A percentile compares a stretch with the other conserved stretches of the same genome.
These are phyloP conservation scores for Nymphalis io DNA, from an alignment of 1,140 invertebrate genomes.

Conservation along the genomic window DNA sequence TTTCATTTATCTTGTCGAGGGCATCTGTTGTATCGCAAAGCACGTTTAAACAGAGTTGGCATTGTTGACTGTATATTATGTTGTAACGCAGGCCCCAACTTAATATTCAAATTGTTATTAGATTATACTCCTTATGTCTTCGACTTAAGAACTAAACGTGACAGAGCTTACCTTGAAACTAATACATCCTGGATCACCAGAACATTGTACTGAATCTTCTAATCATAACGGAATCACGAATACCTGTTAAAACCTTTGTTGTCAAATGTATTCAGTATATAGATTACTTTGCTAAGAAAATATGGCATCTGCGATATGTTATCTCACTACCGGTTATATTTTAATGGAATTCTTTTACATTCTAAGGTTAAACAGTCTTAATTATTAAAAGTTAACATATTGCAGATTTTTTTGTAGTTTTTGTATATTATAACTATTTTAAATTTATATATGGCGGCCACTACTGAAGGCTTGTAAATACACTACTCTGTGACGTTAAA, in stretches of 20 bases:
- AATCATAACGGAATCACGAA: conserved; percentile 56
- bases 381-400: not conserved
- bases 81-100: conserved; percentile 22
- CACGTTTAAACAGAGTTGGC: conserved; percentile 49
- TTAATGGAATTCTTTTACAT: conserved; percentile 23
- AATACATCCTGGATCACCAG: conserved; percentile 50
- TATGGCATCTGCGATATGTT: conserved; percentile 32
- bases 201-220: conserved; percentile 55
- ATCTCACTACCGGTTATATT: conserved; percentile 25
- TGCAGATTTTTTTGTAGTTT: too few species aligned
- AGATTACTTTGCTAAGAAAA: conserved; percentile 20
- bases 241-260: conserved; percentile 42
- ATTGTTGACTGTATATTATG: conserved; percentile 44
- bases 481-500: too few species aligned
- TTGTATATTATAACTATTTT: too few species aligned
- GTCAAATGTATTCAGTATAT: conserved; percentile 29
- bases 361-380: not conserved
- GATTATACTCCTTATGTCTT: conserved; percentile 21
- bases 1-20: conserved; percentile 53
- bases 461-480: too few species aligned
- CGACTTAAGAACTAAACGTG: conserved; percentile 15
- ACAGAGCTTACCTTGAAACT: conserved; percentile 27
- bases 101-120: conserved; percentile 7
- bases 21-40: conserved; percentile 53
- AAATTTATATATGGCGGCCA: too few species aligned